Percentiles rank a stretch among this genome's conserved stretches.
Conservation (phyloP, 2,113 vertebrate genomes). For the Arizona elegans region DNA sequence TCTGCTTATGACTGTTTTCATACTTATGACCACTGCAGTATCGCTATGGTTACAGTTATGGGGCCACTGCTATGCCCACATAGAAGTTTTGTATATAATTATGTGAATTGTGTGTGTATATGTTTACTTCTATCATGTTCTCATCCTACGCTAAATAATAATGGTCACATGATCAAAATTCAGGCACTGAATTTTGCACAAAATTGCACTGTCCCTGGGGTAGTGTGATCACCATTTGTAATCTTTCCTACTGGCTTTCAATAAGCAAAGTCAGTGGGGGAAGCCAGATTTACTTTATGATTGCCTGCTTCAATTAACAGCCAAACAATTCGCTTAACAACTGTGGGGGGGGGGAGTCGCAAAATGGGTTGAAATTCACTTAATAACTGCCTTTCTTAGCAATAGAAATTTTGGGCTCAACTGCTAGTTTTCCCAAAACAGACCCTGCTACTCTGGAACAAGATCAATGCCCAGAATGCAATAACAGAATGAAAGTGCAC, state of each 20-base stretch:
- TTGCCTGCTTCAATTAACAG: background rate
- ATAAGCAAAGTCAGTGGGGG: background rate
- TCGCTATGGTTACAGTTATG: background rate
- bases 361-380: background rate
- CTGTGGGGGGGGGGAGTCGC: accelerated
- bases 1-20: background rate
- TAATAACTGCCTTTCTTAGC: background rate
- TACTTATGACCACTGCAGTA: background rate
- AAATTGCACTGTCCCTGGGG: background rate
- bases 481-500: background rate
- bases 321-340: background rate
- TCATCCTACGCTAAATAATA: background rate
- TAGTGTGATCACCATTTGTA: background rate
- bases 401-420: background rate
- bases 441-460: background rate
- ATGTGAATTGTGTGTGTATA: background rate
- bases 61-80: background rate
- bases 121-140: background rate
- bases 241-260: background rate
- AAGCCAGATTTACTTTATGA: background rate
- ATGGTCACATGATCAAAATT: background rate
- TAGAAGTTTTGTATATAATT: background rate
- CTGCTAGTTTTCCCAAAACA: background rate
- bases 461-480: background rate
- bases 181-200: too few relatives aligned